Evolutionary conservation across 2,113 vertebrate species (phyloP).

Genomic region (Stictonetta naevosa): DNA sequence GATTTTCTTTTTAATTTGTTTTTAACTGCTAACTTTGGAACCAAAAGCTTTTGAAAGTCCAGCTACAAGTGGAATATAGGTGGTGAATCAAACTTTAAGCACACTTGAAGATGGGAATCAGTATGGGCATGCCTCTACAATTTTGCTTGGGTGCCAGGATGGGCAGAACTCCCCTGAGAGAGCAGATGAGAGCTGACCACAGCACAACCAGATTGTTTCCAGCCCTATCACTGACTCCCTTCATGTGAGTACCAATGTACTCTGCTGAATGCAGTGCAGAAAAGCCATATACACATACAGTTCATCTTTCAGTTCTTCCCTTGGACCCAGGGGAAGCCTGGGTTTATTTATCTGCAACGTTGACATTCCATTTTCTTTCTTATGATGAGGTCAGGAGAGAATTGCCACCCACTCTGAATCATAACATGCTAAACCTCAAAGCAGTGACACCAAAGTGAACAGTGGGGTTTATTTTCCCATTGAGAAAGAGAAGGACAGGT

Average conservation of each 20-base stretch:
- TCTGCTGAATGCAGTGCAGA: not conserved
- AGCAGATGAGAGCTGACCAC: not conserved
- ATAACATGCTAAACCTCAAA: not conserved
- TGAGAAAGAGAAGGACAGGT: not conserved
- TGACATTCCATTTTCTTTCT: not conserved
- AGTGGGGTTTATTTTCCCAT: not conserved
- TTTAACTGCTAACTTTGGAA: not conserved
- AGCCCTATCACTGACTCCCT: not conserved
- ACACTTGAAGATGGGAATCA: not conserved
- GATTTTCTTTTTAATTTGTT: not conserved
- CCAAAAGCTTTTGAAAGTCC: not conserved
- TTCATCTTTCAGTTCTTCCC: not conserved
- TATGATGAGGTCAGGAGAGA: not conserved
- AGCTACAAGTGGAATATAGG: not conserved
- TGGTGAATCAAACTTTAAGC: not conserved
- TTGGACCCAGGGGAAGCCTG: not conserved
- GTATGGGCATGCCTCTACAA: not conserved
- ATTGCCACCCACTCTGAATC: not conserved
- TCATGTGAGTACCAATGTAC: fast-evolving
- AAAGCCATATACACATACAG: not conserved
- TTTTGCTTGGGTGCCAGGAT: not conserved
- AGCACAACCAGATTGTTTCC: not conserved
- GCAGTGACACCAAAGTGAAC: fast-evolving
- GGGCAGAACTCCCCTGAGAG: not conserved
- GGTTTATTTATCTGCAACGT: not conserved